Evolutionary conservation across 1,140 invertebrate species (phyloP).

Genomic region (Pseudomyrmex sp.): DNA sequence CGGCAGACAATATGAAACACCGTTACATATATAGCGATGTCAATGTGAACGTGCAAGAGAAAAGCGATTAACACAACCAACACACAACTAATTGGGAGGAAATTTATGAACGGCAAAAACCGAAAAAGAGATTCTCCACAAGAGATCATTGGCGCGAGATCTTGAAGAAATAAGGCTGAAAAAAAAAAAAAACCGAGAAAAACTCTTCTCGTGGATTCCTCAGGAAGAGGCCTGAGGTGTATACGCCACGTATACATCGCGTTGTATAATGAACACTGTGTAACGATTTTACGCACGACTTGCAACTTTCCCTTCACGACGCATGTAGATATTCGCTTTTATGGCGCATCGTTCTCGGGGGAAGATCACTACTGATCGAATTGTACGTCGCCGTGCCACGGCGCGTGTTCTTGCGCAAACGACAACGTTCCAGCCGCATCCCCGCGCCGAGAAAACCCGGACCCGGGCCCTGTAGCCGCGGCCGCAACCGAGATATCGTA

Average conservation of each 20-base stretch:
- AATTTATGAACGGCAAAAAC: background rate
- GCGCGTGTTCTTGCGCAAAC: slow-evolving; percentile 22
- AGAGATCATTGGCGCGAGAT: too few species aligned
- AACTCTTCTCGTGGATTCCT: too few species aligned
- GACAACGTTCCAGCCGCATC: background rate
- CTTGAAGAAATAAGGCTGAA: background rate
- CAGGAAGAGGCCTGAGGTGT: too few species aligned
- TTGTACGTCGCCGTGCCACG: slow-evolving; percentile 9
- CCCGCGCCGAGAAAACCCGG: slow-evolving; percentile 3
- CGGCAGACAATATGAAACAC: slow-evolving; percentile 1
- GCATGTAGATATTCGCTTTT: slow-evolving; percentile 34
- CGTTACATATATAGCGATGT: background rate
- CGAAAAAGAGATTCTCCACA: too few species aligned
- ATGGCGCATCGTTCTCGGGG: background rate
- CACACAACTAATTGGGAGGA: background rate
- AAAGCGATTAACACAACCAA: background rate
- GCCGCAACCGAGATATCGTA: slow-evolving; percentile 9
- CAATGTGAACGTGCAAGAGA: background rate
- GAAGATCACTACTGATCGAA: slow-evolving; percentile 18
- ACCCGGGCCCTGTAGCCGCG: slow-evolving; percentile 22
- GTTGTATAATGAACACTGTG: background rate
- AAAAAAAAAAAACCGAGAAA: background rate
- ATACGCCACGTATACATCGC: background rate
- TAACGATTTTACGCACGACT: slow-evolving; percentile 16
- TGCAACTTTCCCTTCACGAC: background rate